phyloP scores from a whole-genome alignment of 2,797 vertebrate species.

The Sardinella longiceps region DNA sequence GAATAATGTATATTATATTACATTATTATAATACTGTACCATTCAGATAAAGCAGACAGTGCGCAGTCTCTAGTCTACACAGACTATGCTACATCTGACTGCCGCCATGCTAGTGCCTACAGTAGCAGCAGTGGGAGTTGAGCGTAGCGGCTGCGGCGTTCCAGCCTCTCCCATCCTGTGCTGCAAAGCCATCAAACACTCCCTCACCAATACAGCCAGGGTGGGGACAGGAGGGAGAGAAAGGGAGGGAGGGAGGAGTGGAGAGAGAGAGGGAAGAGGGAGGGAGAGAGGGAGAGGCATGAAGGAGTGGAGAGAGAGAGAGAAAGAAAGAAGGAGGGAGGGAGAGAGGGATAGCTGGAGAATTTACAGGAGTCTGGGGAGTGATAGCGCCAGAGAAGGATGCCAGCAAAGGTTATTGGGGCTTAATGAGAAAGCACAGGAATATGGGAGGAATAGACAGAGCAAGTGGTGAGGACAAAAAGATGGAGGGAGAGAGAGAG shows the following conservation, averaged over 20 bases:
- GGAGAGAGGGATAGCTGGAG: background rate
- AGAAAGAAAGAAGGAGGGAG: background rate
- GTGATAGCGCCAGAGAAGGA: background rate
- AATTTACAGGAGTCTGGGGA: conserved; percentile 6
- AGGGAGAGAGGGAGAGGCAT: background rate
- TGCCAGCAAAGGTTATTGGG: conserved; percentile 19
- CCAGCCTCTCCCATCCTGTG: background rate
- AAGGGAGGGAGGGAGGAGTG: background rate
- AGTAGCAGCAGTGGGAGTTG: background rate
- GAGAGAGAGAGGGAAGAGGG: background rate
- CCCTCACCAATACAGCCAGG: background rate
- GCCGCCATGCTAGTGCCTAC: background rate
- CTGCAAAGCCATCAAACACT: conserved; percentile 24
- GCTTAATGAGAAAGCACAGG: background rate
- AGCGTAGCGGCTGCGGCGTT: background rate
- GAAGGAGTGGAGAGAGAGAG: background rate
- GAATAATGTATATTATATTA: no score
- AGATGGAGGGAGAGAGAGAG: background rate
- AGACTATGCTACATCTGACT: background rate
- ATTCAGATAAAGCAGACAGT: background rate
- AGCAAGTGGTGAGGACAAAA: background rate
- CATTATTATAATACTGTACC: no score
- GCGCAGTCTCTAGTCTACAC: background rate
- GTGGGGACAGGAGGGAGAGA: background rate
- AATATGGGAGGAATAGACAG: background rate